phyloP scores from a whole-genome alignment of 1,140 invertebrate species.

The Ephestia elutella region DNA sequence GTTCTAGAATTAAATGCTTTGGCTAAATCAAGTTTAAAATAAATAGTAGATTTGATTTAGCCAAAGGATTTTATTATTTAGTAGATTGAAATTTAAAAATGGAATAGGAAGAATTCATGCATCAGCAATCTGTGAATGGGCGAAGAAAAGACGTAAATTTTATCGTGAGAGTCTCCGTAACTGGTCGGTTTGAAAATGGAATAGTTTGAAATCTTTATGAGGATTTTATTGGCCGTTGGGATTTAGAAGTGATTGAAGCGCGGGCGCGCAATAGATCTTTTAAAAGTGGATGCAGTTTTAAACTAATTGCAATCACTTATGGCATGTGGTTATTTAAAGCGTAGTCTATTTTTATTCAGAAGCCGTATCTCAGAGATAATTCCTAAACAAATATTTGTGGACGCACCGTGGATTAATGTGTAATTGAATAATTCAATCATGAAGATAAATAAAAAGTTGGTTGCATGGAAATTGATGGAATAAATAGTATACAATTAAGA shows the following conservation, averaged over 20 bases:
- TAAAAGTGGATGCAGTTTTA: not conserved
- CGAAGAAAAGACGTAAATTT: not conserved
- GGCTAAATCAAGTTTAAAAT: no score
- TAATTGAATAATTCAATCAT: no score
- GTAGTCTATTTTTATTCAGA: not conserved
- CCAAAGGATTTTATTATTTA: no score
- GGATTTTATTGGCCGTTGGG: not conserved
- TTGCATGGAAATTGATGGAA: no score
- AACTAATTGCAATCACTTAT: not conserved
- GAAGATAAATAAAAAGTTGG: no score
- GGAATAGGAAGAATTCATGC: not conserved
- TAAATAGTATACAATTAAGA: no score
- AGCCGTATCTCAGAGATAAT: not conserved
- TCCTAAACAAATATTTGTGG: not conserved
- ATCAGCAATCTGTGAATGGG: not conserved
- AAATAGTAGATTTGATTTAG: no score
- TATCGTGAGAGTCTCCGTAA: not conserved
- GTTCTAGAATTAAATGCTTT: no score
- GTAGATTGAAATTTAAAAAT: not conserved
- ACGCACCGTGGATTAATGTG: not conserved
- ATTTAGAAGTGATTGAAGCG: not conserved
- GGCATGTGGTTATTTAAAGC: not conserved
- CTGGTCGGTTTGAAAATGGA: conserved; percentile 1
- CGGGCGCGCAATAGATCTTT: not conserved
- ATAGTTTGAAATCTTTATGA: conserved; percentile 1